These are phyloP conservation scores for Progne subis DNA, from an alignment of 2,113 vertebrate species.

Conservation along the genomic window DNA sequence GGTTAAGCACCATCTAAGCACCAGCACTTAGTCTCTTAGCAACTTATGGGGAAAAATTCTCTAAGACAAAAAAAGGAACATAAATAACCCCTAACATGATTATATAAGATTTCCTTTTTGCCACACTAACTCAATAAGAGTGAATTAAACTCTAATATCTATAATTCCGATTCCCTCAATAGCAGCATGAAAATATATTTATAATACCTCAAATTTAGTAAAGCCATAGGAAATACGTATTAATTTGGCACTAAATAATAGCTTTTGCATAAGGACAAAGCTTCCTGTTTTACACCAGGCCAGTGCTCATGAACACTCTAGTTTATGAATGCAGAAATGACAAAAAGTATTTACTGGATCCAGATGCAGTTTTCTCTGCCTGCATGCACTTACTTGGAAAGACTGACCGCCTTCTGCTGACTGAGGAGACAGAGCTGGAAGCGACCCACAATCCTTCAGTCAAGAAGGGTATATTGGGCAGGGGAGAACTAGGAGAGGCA, in stretches of 20 bases:
- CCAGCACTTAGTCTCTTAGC: too few species aligned
- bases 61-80: too few species aligned
- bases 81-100: too few species aligned
- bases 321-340: background rate
- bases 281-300: background rate
- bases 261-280: background rate
- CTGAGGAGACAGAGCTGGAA: background rate
- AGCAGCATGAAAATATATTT: background rate
- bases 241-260: background rate
- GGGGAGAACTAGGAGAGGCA: background rate
- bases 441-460: background rate
- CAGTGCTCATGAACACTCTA: fast-evolving
- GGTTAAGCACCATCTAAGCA: too few species aligned
- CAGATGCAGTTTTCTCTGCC: background rate
- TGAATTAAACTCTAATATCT: background rate
- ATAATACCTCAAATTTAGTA: background rate
- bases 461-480: background rate
- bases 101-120: background rate
- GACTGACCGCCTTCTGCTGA: background rate
- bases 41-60: too few species aligned
- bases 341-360: background rate
- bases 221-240: background rate
- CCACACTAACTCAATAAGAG: background rate
- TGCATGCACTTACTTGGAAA: background rate
- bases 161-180: background rate